These are phyloP conservation scores for Alviniconcha marisindica DNA, from an alignment of 1,140 invertebrate genomes.

Conservation along the genomic window DNA sequence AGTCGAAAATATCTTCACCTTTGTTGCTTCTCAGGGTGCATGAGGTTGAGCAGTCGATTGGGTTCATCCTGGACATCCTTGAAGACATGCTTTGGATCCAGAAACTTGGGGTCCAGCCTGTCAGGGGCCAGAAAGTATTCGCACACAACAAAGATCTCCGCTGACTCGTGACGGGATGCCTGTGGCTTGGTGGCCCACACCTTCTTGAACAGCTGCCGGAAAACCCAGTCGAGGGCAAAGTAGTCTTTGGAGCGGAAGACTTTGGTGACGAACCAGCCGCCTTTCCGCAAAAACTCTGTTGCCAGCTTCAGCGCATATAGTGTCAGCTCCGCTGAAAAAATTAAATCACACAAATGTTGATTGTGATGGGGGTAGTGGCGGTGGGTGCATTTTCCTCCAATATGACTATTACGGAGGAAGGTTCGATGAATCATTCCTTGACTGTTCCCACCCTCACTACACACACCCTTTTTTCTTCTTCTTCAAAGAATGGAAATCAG, in stretches of 20 bases:
- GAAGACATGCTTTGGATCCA: slow-evolving; percentile 97
- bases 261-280: slow-evolving; percentile 99
- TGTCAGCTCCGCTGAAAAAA: slow-evolving; percentile 84
- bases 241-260: slow-evolving; percentile 99
- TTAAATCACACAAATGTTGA: too few species aligned
- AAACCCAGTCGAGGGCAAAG: slow-evolving; percentile 94
- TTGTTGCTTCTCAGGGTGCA: slow-evolving; percentile 73
- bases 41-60: slow-evolving; percentile 69
- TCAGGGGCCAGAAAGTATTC: slow-evolving; percentile 95
- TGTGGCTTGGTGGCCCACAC: slow-evolving; percentile 97
- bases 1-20: too few species aligned
- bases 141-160: slow-evolving; percentile 99
- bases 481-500: too few species aligned
- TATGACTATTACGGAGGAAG: too few species aligned
- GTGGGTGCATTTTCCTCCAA: too few species aligned
- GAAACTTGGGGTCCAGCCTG: slow-evolving; percentile 94
- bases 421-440: too few species aligned
- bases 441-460: too few species aligned
- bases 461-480: too few species aligned
- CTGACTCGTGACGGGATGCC: slow-evolving; percentile 98
- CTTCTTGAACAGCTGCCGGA: slow-evolving; percentile 95
- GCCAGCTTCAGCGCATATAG: slow-evolving; percentile 95
- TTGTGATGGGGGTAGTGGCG: too few species aligned
- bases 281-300: slow-evolving; percentile 92
- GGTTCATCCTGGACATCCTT: slow-evolving; percentile 90